These are phyloP conservation scores for Ostrea edulis DNA, from an alignment of 1,140 invertebrate genomes.

Conservation along the genomic window DNA sequence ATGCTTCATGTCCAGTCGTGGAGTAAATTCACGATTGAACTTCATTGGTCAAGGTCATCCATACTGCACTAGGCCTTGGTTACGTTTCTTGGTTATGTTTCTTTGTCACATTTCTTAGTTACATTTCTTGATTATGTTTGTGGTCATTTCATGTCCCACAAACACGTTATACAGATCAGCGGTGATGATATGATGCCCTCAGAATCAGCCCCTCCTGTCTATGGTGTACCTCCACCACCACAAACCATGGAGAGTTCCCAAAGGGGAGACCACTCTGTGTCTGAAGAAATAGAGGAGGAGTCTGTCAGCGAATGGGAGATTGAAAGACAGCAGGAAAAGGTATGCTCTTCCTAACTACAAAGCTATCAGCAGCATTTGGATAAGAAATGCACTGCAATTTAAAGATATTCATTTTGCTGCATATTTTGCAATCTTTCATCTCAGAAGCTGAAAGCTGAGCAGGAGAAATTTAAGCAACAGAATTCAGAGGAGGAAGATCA, in stretches of 20 bases:
- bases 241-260: slow-evolving; percentile 19
- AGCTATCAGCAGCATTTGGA: no score
- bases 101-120: no score
- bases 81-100: no score
- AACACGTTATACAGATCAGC: background rate
- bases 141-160: no score
- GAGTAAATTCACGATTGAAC: no score
- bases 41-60: no score
- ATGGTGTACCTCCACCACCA: slow-evolving; percentile 4
- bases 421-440: background rate
- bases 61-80: no score
- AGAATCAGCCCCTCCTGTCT: slow-evolving; percentile 11
- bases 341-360: background rate
- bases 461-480: background rate
- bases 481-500: background rate
- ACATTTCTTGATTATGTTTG: no score
- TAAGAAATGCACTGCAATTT: no score
- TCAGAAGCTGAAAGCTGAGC: background rate
- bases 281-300: slow-evolving; percentile 26
- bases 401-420: background rate
- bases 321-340: slow-evolving; percentile 27
- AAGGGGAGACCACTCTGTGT: slow-evolving; percentile 32
- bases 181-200: background rate
- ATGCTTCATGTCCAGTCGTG: no score
- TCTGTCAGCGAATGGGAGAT: slow-evolving; percentile 40